Percentiles rank a stretch among this genome's conserved stretches.
Conservation (phyloP, 2,888 invertebrate species). For the Monoplex corrugatus region DNA sequence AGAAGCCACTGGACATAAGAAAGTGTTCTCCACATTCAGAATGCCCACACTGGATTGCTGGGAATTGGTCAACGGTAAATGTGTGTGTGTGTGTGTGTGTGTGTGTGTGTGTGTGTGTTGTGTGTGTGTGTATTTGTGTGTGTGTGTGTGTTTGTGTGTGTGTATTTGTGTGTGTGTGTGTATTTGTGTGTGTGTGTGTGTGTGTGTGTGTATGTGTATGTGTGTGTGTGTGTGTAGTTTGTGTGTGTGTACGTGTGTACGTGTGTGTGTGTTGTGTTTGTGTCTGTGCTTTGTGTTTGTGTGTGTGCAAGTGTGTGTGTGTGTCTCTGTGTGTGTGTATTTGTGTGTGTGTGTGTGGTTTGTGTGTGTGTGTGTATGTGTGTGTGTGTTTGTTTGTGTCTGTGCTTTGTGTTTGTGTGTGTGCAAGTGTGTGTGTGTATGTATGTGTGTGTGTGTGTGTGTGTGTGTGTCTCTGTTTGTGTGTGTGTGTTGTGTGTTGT, state of each 20-base stretch:
- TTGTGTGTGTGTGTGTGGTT: too few relatives aligned
- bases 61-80: slow-evolving; percentile 69
- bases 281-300: not conserved
- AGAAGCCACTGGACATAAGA: slow-evolving; percentile 62
- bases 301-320: not conserved
- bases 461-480: not conserved
- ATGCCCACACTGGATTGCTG: slow-evolving; percentile 68
- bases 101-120: not conserved
- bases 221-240: not conserved
- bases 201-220: not conserved
- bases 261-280: not conserved
- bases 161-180: slow-evolving; percentile 1
- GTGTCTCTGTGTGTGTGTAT: too few relatives aligned
- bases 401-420: not conserved
- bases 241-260: not conserved
- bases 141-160: slow-evolving; percentile 19
- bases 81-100: not conserved
- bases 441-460: not conserved
- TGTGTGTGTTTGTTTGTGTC: slow-evolving; percentile 26
- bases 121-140: not conserved
- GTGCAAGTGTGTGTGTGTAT: slow-evolving; percentile 25
- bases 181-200: not conserved
- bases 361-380: not conserved
- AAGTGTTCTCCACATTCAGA: slow-evolving; percentile 64
- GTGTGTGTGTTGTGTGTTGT: not conserved